Evolutionary conservation across 2,113 vertebrate species (phyloP), one percentile per base, ranked within the genome.

Genomic region (Tor tambroides): DNA sequence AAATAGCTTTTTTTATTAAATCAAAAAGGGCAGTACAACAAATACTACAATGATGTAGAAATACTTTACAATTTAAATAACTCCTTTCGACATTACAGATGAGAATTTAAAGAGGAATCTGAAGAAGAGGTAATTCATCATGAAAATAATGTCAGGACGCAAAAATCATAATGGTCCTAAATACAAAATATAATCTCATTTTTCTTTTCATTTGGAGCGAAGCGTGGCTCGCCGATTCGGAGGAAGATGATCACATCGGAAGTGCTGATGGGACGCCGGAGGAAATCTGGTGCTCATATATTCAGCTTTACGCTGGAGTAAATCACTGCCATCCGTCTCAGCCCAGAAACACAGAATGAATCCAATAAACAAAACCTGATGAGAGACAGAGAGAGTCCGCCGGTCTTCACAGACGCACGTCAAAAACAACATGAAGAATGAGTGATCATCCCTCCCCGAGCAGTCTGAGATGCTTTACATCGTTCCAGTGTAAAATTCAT

Each of bases 401-500:
- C 5, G 15, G 51, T 3, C 1, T 49, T 19, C 54, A 4, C 12
- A 11, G 17, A 59, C 21, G 5, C 5, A 56, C 51, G 14, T 7
- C 51, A 54, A 54, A 51, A 54, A 56, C 17, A 7, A 7, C 19
- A 56, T 8, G 67, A 69, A 32, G 65, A 69, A 26, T 26, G 65
- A 71, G 1, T 8, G 28, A 61, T 35, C 19, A 9, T 59, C 15
- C 8, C 71, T 74, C 35, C 12, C 71, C 21, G 7, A 35, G 28
- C 17, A 43, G 35, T 23, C 38, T 6, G 9, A 75, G 43, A 49
- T 9, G 56, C 79, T 43, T 90, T 90, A 92, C 89, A 49, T 93
- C 92, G 92, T 92, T 96, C 94, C 94, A 96, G 95, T 96, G 95
- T 95, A 96, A 96, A 97, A 96, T 93, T 95, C 91, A 95, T 89